Conservation (phyloP, 2,888 invertebrate species). For the Drosophila quasianomalipes region DNA sequence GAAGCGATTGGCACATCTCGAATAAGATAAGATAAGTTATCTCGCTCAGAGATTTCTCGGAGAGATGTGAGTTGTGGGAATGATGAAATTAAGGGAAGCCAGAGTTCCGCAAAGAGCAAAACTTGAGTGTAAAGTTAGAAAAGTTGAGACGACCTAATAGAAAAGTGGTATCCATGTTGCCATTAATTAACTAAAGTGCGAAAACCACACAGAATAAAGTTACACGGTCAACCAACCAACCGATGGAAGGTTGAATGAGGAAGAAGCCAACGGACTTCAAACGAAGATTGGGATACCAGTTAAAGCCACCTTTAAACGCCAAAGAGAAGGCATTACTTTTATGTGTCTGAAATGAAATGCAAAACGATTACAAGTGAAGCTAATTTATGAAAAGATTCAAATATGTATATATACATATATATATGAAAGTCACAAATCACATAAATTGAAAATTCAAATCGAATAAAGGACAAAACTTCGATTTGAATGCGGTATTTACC, state of each 20-base stretch:
- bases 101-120: background rate
- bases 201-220: background rate
- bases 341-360: background rate
- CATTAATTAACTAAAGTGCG: background rate
- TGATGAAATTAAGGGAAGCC: background rate
- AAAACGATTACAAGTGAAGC: slow-evolving; percentile 1
- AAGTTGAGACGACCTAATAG: background rate
- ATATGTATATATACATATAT: background rate
- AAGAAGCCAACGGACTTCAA: background rate
- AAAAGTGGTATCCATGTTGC: background rate
- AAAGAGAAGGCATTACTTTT: background rate
- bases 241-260: background rate
- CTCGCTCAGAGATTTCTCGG: background rate
- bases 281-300: background rate
- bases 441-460: background rate
- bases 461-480: background rate
- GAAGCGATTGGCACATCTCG: background rate
- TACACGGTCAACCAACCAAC: background rate
- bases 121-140: background rate
- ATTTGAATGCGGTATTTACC: slow-evolving; percentile 1
- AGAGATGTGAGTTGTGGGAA: background rate
- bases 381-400: background rate
- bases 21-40: background rate
- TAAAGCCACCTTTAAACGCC: background rate
- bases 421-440: background rate